Conservation (phyloP, 2,888 invertebrate species). For the Lamellibrachia satsuma region DNA sequence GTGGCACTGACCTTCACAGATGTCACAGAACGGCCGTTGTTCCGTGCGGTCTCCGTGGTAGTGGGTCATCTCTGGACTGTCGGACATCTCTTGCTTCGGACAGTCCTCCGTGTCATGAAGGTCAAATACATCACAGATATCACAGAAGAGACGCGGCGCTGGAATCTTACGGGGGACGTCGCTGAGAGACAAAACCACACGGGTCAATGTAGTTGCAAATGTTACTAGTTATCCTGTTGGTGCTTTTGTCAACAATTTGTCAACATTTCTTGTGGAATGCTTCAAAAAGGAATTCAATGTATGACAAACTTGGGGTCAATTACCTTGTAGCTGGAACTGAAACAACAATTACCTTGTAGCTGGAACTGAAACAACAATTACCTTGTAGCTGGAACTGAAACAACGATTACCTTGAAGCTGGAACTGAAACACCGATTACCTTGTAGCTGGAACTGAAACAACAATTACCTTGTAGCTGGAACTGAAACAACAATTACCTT, state of each 20-base stretch:
- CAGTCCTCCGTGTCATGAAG: conserved; percentile 97
- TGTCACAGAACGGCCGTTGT: conserved; percentile 82
- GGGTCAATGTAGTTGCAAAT: neutral
- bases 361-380: too few species aligned
- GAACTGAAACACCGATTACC: neutral
- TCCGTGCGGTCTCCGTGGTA: conserved; percentile 64
- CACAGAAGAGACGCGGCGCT: conserved; percentile 84
- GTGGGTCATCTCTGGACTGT: conserved; percentile 68
- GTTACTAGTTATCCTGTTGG: neutral
- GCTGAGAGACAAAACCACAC: neutral
- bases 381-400: neutral
- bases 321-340: neutral
- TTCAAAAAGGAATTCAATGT: neutral
- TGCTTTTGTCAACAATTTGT: neutral
- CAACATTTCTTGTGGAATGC: neutral
- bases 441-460: neutral
- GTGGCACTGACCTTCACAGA: conserved; percentile 76
- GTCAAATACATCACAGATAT: conserved; percentile 97
- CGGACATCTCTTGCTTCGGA: conserved; percentile 78
- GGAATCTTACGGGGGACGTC: neutral
- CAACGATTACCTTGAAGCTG: neutral
- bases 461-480: neutral
- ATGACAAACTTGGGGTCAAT: neutral
- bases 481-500: neutral
- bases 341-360: neutral